These are phyloP conservation scores for Rhynchopsitta pachyrhyncha DNA, from an alignment of 2,113 vertebrate species.

Conservation along the genomic window DNA sequence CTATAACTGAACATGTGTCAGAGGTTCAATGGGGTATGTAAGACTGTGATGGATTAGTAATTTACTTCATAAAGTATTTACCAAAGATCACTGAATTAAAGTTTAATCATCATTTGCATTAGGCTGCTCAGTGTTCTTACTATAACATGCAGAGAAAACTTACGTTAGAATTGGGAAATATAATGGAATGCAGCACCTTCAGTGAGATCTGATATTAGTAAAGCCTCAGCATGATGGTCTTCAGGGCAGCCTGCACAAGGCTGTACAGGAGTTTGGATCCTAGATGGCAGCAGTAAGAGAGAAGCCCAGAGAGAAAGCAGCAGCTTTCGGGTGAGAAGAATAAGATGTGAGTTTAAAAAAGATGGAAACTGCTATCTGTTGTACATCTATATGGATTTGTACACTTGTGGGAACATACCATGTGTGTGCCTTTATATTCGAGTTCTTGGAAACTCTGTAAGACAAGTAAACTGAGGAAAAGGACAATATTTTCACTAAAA, in stretches of 20 bases:
- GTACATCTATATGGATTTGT: not conserved
- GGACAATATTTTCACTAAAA: not conserved
- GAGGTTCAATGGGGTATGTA: not conserved
- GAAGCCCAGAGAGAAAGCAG: not conserved
- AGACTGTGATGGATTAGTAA: not conserved
- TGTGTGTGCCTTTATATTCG: too few species aligned
- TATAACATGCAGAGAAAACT: not conserved
- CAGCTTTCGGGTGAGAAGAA: not conserved
- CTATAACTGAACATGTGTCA: not conserved
- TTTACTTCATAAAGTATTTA: not conserved
- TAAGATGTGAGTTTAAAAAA: not conserved
- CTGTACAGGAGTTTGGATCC: not conserved
- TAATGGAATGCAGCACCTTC: not conserved
- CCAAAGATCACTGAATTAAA: not conserved
- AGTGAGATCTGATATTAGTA: not conserved
- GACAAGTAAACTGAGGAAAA: not conserved
- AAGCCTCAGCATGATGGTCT: not conserved
- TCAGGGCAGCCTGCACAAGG: not conserved
- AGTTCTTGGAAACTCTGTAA: not conserved
- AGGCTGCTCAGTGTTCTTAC: not conserved
- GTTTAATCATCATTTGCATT: not conserved
- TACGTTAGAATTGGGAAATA: not conserved
- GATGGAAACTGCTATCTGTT: not conserved
- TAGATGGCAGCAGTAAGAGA: not conserved
- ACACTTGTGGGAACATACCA: not conserved